A percentile compares a stretch with the other conserved stretches of the same genome.
Conservation (phyloP, 2,888 invertebrate genomes). For the Apantesis nais region DNA sequence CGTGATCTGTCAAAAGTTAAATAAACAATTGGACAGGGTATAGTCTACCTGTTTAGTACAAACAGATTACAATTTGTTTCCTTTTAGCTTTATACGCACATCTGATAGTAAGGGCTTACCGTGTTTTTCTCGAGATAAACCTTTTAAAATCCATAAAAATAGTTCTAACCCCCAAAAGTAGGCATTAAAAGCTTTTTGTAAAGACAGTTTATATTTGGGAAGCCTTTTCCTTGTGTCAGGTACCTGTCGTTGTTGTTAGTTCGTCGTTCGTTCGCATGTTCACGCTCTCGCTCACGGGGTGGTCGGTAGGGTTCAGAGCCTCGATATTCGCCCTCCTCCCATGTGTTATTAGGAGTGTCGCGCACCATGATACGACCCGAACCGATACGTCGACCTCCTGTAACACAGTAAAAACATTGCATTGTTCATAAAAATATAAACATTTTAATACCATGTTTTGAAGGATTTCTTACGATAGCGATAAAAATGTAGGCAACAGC, state of each 20-base stretch:
- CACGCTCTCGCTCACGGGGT: slow-evolving; percentile 51
- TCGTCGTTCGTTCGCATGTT: slow-evolving; percentile 37
- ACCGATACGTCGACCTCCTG: slow-evolving; percentile 88
- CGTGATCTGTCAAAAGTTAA: too few species aligned
- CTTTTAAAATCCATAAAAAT: too few species aligned
- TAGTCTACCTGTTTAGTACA: too few species aligned
- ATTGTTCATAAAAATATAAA: neutral
- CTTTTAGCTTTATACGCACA: too few species aligned
- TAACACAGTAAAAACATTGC: neutral
- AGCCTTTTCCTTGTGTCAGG: neutral
- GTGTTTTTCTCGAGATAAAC: too few species aligned
- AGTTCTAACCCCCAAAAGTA: too few species aligned
- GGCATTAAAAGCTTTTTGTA: neutral
- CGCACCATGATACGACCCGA: slow-evolving; percentile 93
- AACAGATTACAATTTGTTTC: too few species aligned
- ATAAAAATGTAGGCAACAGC: slow-evolving; percentile 31
- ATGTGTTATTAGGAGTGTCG: slow-evolving; percentile 74
- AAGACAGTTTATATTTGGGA: neutral
- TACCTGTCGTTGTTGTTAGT: slow-evolving; percentile 71
- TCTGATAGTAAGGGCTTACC: too few species aligned
- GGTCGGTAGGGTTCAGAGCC: slow-evolving; percentile 60
- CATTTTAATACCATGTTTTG: neutral
- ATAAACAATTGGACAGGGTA: too few species aligned
- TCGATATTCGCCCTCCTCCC: slow-evolving; percentile 52
- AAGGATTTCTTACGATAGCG: neutral